These are phyloP conservation scores for Eumeta japonica DNA, from an alignment of 1,140 invertebrate species.

Conservation along the genomic window DNA sequence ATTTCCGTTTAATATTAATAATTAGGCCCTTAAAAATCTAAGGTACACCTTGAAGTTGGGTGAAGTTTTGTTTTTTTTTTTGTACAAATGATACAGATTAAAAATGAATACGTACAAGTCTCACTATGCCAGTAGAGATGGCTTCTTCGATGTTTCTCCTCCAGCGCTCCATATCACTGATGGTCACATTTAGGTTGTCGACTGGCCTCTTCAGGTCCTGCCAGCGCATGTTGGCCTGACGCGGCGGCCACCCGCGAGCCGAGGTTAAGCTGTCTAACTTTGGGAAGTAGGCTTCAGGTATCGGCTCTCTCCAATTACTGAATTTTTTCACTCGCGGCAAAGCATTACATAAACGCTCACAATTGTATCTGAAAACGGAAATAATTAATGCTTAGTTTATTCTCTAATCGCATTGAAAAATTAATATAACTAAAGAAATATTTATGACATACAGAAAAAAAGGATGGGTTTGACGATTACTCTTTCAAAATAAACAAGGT, in stretches of 20 bases:
- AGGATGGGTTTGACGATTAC: not conserved
- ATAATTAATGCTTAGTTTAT: too few species aligned
- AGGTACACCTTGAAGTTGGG: too few species aligned
- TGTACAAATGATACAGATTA: too few species aligned
- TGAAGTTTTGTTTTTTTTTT: too few species aligned
- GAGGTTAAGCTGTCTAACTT: conserved; percentile 61
- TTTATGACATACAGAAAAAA: not conserved
- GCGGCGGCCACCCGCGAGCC: conserved; percentile 56
- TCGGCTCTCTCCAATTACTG: conserved; percentile 54
- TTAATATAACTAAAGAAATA: too few species aligned
- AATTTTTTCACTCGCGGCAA: conserved; percentile 55
- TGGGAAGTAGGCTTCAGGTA: conserved; percentile 61
- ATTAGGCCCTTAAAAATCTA: conserved; percentile 7
- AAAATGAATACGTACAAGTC: conserved; percentile 16
- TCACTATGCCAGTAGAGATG: conserved; percentile 58
- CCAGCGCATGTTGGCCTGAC: conserved; percentile 50
- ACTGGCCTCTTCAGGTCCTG: conserved; percentile 55
- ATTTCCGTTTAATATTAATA: not conserved
- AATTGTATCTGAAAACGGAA: conserved; percentile 58
- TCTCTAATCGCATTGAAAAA: too few species aligned
- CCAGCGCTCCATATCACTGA: conserved; percentile 62
- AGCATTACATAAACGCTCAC: conserved; percentile 60
- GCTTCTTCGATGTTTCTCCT: conserved; percentile 61
- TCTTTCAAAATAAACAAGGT: too few species aligned
- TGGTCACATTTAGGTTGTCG: conserved; percentile 57